These are phyloP conservation scores for Pinctada fucata DNA, from an alignment of 2,888 invertebrate species.

Conservation along the genomic window DNA sequence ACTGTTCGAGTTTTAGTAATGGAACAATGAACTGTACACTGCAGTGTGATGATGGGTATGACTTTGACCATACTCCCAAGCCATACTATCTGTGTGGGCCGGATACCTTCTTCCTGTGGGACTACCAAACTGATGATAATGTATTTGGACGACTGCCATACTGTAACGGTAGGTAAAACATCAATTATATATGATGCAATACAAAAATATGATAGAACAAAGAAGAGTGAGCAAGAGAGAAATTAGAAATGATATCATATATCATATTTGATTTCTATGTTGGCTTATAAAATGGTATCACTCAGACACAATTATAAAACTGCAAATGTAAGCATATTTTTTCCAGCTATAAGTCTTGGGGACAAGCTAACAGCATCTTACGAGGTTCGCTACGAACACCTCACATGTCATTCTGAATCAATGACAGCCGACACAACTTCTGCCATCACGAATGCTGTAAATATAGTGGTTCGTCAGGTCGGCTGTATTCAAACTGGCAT, in stretches of 20 bases:
- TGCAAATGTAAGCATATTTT: not conserved
- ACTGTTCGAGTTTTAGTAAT: constrained; percentile 13
- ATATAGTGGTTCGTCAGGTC: not conserved
- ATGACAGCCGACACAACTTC: not conserved
- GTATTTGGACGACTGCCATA: constrained; percentile 27
- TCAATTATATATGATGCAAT: not conserved
- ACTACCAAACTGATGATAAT: constrained; percentile 37
- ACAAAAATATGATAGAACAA: not conserved
- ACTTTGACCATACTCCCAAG: constrained; percentile 35
- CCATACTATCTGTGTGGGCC: constrained; percentile 34
- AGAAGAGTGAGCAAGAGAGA: not conserved
- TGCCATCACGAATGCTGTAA: constrained; percentile 6
- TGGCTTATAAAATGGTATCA: not conserved
- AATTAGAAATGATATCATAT: not conserved
- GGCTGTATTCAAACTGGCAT: constrained; percentile 8
- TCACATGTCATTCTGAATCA: constrained; percentile 11
- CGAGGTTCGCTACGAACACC: constrained; percentile 15
- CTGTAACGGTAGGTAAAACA: constrained; percentile 28
- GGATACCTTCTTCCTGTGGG: constrained; percentile 37
- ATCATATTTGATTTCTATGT: not conserved
- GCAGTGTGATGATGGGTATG: constrained; percentile 35
- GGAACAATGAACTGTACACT: constrained; percentile 31
- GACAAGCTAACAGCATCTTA: not conserved
- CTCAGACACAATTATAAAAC: no score
- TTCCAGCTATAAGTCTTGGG: constrained; percentile 18